Base-by-base conservation (phyloP, 2,797 vertebrate species). In the Acanthiza pusilla region DNA sequence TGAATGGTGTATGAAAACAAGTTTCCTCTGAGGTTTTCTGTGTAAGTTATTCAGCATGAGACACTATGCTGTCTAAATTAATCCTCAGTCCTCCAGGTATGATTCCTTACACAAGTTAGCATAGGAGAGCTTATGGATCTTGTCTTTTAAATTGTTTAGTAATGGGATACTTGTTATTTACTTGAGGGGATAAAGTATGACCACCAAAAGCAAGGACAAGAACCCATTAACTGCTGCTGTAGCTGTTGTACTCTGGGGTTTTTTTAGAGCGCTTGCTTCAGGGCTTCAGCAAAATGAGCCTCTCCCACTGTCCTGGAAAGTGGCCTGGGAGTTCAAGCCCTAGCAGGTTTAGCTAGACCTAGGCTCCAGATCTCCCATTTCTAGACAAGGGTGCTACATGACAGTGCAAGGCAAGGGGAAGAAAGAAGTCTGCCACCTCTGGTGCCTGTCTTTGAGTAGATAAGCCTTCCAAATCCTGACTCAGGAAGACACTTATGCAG, bases 241-340 rank as follows among this genome's bases (percentile, higher is more conserved):
- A 66, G 42, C 45, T 42, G 5, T 53, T 93, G 26, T 47, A 42
- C 27, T 88, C n/a, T 32, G 45, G 4, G 4, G 0, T 4, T 29
- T 53, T 88, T 68, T 54, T 83, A 34, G 16, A 55, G 26, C 0
- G 0, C 13, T 67, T 76, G 67, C 34, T 77, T 80, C 0, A 2
- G 78, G 58, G 21, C 58, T 88, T 75, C 36, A 71, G 42, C 42
- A 68, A 42, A 86, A 78, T 36, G 18, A 16, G 8, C 38, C 19
- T 84, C 47, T 88, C 9, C 34, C 10, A 5, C 32, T 83, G 15
- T 67, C 38, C 32, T 57, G 48, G 32, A 18, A 80, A 34, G 65
- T 7, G 32, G 26, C 42, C 26, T 25, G 11, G 42, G 36, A 74
- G 23, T 80, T 83, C 26, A 77, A 77, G 55, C 34, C 47, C 5